Evolutionary conservation across 2,797 vertebrate species (phyloP).

Genomic region (Argentina silus): DNA sequence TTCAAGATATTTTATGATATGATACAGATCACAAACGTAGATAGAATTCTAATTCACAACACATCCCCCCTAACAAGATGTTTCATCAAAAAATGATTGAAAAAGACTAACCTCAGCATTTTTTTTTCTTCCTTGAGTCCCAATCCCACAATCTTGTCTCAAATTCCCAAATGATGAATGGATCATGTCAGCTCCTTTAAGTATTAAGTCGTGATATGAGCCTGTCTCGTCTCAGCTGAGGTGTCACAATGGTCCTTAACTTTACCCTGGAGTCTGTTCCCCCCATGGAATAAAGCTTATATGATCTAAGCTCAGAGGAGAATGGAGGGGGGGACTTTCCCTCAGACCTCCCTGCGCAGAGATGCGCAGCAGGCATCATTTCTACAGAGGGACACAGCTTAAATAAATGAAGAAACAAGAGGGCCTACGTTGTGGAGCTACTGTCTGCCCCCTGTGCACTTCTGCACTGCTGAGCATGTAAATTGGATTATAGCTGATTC

Average conservation of each 20-base stretch:
- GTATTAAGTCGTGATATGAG: neutral
- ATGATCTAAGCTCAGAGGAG: slow-evolving; percentile 10
- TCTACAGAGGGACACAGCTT: slow-evolving; percentile 23
- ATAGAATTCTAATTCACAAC: too few species aligned
- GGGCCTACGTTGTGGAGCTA: slow-evolving; percentile 22
- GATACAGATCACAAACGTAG: too few species aligned
- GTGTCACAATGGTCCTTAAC: neutral
- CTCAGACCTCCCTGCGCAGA: neutral
- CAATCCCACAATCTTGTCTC: too few species aligned
- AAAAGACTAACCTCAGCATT: too few species aligned
- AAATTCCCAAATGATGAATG: too few species aligned
- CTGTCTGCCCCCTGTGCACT: neutral
- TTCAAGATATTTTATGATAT: neutral
- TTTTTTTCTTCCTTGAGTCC: too few species aligned
- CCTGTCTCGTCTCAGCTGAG: neutral
- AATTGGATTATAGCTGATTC: neutral
- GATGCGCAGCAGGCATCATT: slow-evolving; percentile 1
- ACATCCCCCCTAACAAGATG: too few species aligned
- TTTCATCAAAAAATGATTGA: too few species aligned
- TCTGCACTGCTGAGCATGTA: slow-evolving; percentile 13
- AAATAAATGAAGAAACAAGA: slow-evolving; percentile 40
- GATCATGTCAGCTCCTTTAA: neutral
- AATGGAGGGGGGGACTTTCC: neutral
- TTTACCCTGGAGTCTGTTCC: neutral
- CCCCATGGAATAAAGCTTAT: slow-evolving; percentile 1